Evolutionary conservation across 2,113 vertebrate genomes (phyloP), one percentile per base, ranked within the genome.

Genomic region (Entelurus aequoreus): DNA sequence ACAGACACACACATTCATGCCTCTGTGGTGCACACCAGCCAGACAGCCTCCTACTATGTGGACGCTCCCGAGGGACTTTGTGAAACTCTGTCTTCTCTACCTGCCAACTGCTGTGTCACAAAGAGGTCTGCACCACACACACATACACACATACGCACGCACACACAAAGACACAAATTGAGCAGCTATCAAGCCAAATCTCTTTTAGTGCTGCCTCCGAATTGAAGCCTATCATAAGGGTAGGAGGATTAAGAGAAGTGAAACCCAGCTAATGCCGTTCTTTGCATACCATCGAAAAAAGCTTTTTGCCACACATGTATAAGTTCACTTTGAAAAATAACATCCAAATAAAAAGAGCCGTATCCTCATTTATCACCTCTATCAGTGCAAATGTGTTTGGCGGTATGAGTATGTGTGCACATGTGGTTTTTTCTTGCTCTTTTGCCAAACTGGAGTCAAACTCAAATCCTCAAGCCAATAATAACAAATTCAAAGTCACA

Each of bases 361-460:
- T 44, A 7, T 48, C 60, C 75, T 76, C 78, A 65, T 68, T 76
- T 76, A 73, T 77, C 82, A 80, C 74, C 76, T 73, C 40, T 55
- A 46, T 54, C 50, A 71, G 68, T 58, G 68, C 61, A 82, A 81
- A 82, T 72, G 74, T 78, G 74, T 79, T 79, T 74, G 71, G 76
- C 60, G 15, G 49, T 37, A 19, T 38, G 12, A 38, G 12, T 69
- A 44, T 68, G 62, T 54, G 37, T 70, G 63, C 54, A 57, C 51
- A 52, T 50, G 60, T 57, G 58, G 48, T 59, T 54, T 15, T 5
- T 15, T 15, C 35, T 54, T n/a, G 53, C 35, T 54, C 14, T 8
- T 28, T 15, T 37, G 53, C 35, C 35, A 54, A 54, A 54, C 53
- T 54, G 53, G 53, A 54, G 35, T 35, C 37, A 7, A 54, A 54